phyloP scores from a whole-genome alignment of 2,113 vertebrate species.

The Callospermophilus lateralis region DNA sequence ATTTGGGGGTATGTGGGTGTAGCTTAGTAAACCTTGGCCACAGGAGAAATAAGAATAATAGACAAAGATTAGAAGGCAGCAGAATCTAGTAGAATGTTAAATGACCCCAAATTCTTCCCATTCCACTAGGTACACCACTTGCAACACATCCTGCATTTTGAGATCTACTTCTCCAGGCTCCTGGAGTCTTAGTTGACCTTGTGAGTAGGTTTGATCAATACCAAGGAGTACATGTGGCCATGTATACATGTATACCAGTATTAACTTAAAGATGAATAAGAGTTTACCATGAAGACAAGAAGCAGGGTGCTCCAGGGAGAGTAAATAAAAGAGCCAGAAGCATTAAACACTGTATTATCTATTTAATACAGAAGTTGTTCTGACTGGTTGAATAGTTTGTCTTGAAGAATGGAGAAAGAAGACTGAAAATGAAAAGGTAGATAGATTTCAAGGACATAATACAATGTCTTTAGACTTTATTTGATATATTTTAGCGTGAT shows the following conservation, averaged over 20 bases:
- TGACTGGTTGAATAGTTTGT: background rate
- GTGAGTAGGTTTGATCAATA: background rate
- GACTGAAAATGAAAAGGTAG: background rate
- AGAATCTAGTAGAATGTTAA: background rate
- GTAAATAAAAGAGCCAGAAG: background rate
- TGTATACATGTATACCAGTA: background rate
- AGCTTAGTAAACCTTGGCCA: background rate
- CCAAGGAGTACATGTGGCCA: background rate
- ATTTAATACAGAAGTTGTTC: background rate
- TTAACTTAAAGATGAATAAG: background rate
- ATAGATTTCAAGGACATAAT: background rate
- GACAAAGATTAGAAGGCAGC: background rate
- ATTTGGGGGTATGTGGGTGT: background rate
- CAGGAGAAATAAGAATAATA: background rate
- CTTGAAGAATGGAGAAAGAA: background rate
- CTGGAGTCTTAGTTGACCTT: background rate
- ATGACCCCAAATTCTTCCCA: background rate
- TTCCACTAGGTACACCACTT: fast-evolving
- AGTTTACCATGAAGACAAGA: background rate
- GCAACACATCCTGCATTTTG: background rate
- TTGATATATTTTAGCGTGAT: background rate
- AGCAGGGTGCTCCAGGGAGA: fast-evolving
- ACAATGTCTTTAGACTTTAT: background rate
- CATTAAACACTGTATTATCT: background rate
- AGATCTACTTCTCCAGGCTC: background rate